Base-by-base conservation (phyloP, 1,140 invertebrate species). In the Pseudomyrmex gracilis region DNA sequence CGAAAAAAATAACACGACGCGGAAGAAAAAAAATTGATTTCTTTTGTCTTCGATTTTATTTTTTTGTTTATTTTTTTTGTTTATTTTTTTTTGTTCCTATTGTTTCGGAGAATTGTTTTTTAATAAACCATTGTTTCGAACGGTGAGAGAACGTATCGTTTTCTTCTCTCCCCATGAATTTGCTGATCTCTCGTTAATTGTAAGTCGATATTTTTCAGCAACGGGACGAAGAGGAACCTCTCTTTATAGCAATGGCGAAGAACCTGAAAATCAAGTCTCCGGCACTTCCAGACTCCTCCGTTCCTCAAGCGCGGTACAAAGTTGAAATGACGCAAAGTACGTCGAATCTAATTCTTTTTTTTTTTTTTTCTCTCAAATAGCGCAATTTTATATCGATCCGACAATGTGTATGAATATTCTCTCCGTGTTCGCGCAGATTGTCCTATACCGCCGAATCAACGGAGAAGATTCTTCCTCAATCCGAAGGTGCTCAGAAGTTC, bases 391-490 rank as follows among this genome's bases (percentile, higher is more conserved):
- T 7, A 34, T 34, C 5, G 34, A 34, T 34, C 0, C 7, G 24
- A 24, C 2, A 24, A 24, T 24, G 34, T 34, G 34, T 34, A 0
- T 34, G 34, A 34, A 34, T 34, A 34, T 5, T 34, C 5, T 34
- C 34, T 34, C 0, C 1, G n/a, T 45, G 0, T 12, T 9, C 7
- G 34, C 34, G 0, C 88, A 95, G 96, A 96, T 92, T 97, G 96
- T 87, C 97, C 97, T 58, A 97, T 97, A 22, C 97, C 97, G 57
- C 97, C 97, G 0, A 97, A 97, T 89, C 97, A 96, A 60, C 95
- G 97, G 83, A 96, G 96, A 92, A 96, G 96, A 94, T 97, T 97
- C 93, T 97, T 97, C 93, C 95, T 97, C 20, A 97, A 96, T 87
- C 96, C 97, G 0, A 97, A 97, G 93, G 96, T 96, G 17, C 92